Evolutionary conservation across 2,888 invertebrate species (phyloP), one percentile per base, ranked within the genome.

Genomic region (Strigamia transsilvanica): DNA sequence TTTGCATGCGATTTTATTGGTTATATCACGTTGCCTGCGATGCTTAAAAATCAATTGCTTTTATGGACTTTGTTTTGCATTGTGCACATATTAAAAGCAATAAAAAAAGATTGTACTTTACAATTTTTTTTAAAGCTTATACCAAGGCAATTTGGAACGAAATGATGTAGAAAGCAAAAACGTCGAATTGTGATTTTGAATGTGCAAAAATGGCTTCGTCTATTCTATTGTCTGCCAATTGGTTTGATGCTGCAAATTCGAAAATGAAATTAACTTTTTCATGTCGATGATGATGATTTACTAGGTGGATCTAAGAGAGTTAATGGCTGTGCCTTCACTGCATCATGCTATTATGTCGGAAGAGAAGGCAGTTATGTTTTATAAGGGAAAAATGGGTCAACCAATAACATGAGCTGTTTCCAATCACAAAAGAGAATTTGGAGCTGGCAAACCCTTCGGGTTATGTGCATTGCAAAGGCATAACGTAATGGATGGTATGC

Each of bases 401-500:
- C 73, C 73, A 73, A 73, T 73, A 73, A 12, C 27, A n/a, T n/a
- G 13, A 12, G 32, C 73, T 32, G 73, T 73, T 73, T 73, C 73
- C 73, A 73, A 73, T 73, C 73, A 73, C 27, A 73, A 73, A 73
- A 73, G 73, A 73, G 73, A 27, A 27, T 73, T 73, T 73, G 32
- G 32, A 73, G 73, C 73, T 73, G 73, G 73, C 73, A 73, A 73
- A 73, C 73, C 73, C 73, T 73, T 13, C 73, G 27, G 73, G 73
- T 73, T 73, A 73, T 73, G 32, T 73, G 73, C 73, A 73, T 73
- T 73, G 73, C 73, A 73, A 73, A 32, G 32, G 73, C 73, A 73
- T 27, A 73, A 73, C 73, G 73, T 73, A 73, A 73, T 73, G 73
- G 73, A 12, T 73, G 73, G 73, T n/a, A 73, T 32, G 73, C 32